Conservation (phyloP, 2,888 invertebrate species). For the Enchytraeus crypticus region DNA sequence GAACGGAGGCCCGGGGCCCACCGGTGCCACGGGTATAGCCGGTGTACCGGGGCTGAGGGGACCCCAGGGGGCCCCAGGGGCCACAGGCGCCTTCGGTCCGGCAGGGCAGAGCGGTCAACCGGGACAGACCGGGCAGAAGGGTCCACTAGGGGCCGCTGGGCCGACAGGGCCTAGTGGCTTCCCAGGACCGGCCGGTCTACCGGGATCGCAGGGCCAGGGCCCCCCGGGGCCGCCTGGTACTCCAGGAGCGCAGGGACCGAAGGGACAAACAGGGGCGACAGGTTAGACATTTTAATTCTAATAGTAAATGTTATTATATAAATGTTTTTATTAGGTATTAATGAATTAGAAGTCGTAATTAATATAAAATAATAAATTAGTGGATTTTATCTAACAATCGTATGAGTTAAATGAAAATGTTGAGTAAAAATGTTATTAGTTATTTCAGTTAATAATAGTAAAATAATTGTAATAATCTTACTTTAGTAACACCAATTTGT, state of each 20-base stretch:
- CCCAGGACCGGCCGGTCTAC: conserved; percentile 18
- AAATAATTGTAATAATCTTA: no score
- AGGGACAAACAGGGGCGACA: conserved; percentile 18
- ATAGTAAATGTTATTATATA: no score
- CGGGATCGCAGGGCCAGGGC: conserved; percentile 12
- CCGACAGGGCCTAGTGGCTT: conserved; percentile 8
- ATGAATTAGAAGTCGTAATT: no score
- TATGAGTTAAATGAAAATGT: no score
- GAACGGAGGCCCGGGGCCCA: conserved; percentile 6
- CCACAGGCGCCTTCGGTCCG: conserved; percentile 7
- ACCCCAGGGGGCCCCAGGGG: conserved; percentile 1
- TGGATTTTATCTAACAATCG: no score
- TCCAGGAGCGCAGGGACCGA: conserved; percentile 11
- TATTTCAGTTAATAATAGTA: no score
- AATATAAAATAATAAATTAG: no score
- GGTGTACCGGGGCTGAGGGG: conserved; percentile 7
- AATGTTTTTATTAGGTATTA: no score
- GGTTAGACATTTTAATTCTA: no score
- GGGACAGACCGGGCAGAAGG: neutral
- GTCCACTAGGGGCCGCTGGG: conserved; percentile 6
- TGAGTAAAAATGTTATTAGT: no score
- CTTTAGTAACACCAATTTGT: no score
- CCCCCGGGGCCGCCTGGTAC: conserved; percentile 14
- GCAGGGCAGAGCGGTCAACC: conserved; percentile 1
- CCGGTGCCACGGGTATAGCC: conserved; percentile 5